Evolutionary conservation across 2,113 vertebrate species (phyloP).

Genomic region (Porphyrio hochstetteri): DNA sequence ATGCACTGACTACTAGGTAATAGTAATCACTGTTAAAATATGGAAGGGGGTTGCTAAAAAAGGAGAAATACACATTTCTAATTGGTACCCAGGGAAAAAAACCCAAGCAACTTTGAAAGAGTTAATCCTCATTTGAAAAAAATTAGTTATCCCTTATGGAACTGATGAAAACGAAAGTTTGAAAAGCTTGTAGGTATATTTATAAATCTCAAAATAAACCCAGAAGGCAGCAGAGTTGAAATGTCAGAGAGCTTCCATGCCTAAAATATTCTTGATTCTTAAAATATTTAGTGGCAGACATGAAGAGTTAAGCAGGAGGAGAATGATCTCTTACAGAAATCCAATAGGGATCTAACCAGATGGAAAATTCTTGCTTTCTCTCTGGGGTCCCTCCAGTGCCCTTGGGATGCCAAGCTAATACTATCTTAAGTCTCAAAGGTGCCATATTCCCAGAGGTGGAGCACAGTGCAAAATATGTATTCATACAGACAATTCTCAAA

Average conservation of each 20-base stretch:
- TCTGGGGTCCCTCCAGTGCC: neutral
- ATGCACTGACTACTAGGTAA: neutral
- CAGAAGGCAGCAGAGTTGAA: neutral
- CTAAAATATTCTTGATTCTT: neutral
- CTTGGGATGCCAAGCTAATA: neutral
- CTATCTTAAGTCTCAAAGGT: neutral
- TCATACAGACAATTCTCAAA: neutral
- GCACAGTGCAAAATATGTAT: neutral
- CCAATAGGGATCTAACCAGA: neutral
- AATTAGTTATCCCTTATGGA: neutral
- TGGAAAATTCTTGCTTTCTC: neutral
- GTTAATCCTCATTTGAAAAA: neutral
- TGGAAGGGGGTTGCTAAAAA: neutral
- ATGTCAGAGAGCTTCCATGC: neutral
- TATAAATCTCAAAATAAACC: neutral
- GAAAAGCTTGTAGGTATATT: neutral
- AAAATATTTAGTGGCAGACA: neutral
- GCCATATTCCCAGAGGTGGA: neutral
- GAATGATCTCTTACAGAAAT: neutral
- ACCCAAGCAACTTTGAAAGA: neutral
- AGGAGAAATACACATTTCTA: neutral
- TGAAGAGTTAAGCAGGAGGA: neutral
- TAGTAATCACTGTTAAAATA: neutral
- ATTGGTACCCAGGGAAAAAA: neutral
- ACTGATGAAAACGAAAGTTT: neutral